Evolutionary conservation across 1,140 invertebrate species (phyloP).

Genomic region (Aphaenogaster floridana): DNA sequence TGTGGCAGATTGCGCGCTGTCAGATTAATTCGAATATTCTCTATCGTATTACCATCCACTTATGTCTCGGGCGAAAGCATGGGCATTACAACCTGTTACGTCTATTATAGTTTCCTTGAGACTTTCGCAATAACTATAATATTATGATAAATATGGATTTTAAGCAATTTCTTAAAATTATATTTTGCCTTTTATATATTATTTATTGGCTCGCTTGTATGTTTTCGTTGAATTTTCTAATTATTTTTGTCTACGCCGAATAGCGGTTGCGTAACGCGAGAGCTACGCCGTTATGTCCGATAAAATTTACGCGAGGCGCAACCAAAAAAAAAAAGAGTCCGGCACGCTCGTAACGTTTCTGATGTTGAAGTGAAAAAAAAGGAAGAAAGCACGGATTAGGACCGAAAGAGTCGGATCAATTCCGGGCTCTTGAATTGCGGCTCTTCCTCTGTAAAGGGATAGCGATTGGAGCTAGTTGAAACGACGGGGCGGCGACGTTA

Average conservation of each 20-base stretch:
- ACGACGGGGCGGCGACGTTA: constrained; percentile 58
- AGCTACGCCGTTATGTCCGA: constrained; percentile 63
- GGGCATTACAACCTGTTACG: not conserved
- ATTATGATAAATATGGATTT: not conserved
- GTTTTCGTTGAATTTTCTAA: constrained; percentile 8
- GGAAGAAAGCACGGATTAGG: constrained; percentile 28
- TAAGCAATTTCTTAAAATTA: not conserved
- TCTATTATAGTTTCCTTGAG: not conserved
- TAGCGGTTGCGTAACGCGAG: constrained; percentile 29
- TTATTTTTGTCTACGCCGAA: not conserved
- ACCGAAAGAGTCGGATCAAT: constrained; percentile 39
- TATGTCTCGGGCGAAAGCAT: constrained; percentile 19
- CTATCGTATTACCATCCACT: constrained; percentile 40
- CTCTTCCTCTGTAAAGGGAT: constrained; percentile 49
- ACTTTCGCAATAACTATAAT: constrained; percentile 43
- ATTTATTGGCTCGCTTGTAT: constrained; percentile 1
- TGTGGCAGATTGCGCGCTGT: not conserved
- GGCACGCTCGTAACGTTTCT: constrained; percentile 18
- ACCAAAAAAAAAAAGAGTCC: constrained; percentile 23
- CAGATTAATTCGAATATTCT: constrained; percentile 19
- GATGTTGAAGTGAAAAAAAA: constrained; percentile 59
- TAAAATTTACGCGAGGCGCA: constrained; percentile 64
- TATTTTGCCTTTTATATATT: not conserved
- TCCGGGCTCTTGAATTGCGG: constrained; percentile 50
- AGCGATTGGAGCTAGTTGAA: constrained; percentile 43